These are phyloP conservation scores for Drosophila gunungcola DNA, from an alignment of 1,140 invertebrate genomes.

Conservation along the genomic window DNA sequence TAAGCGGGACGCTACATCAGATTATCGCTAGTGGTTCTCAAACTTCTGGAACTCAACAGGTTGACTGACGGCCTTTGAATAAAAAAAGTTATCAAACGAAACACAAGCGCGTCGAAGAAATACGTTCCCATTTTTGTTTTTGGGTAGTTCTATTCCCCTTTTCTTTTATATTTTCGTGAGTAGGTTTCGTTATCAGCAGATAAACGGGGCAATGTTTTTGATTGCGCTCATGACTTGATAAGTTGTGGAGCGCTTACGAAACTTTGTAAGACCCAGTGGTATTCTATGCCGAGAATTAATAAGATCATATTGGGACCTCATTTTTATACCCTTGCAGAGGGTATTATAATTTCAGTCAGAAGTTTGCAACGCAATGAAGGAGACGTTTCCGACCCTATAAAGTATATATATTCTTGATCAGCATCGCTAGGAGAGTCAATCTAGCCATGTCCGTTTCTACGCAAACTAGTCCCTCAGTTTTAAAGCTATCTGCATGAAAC, in stretches of 20 bases:
- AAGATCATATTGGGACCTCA: neutral
- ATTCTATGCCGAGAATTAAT: neutral
- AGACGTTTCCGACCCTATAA: too few species aligned
- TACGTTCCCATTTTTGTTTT: constrained; percentile 10
- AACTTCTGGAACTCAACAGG: constrained; percentile 38
- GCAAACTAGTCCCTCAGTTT: too few species aligned
- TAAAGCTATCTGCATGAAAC: too few species aligned
- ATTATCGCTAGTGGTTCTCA: constrained; percentile 48
- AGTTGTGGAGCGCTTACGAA: constrained; percentile 36
- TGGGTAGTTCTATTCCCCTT: constrained; percentile 7
- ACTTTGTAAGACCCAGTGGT: constrained; percentile 1
- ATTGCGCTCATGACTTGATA: constrained; percentile 64
- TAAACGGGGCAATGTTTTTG: constrained; percentile 60
- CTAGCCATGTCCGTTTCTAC: too few species aligned
- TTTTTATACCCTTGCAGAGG: too few species aligned
- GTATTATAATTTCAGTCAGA: too few species aligned
- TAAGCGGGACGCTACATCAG: constrained; percentile 51
- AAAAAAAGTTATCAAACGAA: constrained; percentile 52
- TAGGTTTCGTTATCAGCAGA: constrained; percentile 64
- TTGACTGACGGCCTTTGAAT: constrained; percentile 46
- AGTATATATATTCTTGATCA: too few species aligned
- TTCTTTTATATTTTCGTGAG: constrained; percentile 37
- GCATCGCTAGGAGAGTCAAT: too few species aligned
- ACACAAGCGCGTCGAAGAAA: constrained; percentile 10
- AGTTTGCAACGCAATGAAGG: too few species aligned